Evolutionary conservation across 2,797 vertebrate species (phyloP), one percentile per base, ranked within the genome.

Genomic region (Leptodactylus fallax): DNA sequence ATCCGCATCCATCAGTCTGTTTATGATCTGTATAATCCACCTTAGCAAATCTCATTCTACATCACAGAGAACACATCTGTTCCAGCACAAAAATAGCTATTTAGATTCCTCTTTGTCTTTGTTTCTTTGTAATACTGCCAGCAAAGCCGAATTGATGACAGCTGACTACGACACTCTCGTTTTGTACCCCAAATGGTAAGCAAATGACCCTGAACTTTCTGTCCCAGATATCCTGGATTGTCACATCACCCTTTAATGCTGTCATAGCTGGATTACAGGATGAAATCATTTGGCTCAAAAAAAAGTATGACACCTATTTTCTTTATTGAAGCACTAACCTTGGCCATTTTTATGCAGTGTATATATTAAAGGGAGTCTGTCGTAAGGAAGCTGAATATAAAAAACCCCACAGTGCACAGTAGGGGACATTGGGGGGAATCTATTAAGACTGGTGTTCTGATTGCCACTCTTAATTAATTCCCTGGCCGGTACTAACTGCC

Each of bases 21-120:
- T 83, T 79, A 83, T 79, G 74, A 84, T 79, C 79, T 84, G 60
- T 47, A 88, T 88, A 63, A 72, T 80, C 82, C 49, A 78, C 65
- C 23, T 45, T 72, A 80, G 85, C 45, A 85, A 82, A 81, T 85
- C 79, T 76, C 83, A 71, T 56, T 88, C 65, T 58, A 78, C 83
- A 81, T 85, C 79, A 86, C 16, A 49, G 69, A 77, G 74, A 81
- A 85, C 69, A 72, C 83, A 89, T 78, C 79, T 89, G 87, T 86
- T 86, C 49, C 69, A 67, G 56, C 27, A 82, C 71, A 85, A 81
- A 82, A 89, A 89, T 89, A 89, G 83, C 82, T 67, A 7, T 65
- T 51, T 47, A 56, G 56, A 86, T 82, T 85, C 69, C 67, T 72
- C 83, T 83, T 87, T 79, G 61, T 88, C 67, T 61, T 27, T 3